A percentile compares a stretch with the other conserved stretches of the same genome.
phyloP scores from a whole-genome alignment of 1,140 invertebrate species.

The Hypsibius dujardini region DNA sequence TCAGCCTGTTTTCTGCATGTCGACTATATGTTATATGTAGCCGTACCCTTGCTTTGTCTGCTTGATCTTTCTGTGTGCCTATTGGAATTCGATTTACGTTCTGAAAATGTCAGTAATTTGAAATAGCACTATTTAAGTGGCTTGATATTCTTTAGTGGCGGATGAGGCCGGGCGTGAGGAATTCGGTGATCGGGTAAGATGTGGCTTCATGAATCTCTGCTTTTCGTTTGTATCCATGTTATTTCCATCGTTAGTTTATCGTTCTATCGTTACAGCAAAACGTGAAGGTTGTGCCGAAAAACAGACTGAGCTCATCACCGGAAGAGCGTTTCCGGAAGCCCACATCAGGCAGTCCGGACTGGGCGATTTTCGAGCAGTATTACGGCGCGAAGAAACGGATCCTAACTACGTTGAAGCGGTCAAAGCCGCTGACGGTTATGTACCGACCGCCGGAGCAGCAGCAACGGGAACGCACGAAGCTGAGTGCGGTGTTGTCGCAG shows the following conservation, averaged over 20 bases:
- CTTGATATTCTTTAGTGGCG: no score
- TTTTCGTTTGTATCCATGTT: not conserved
- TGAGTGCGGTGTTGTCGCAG: not conserved
- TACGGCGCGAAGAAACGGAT: constrained; percentile 11
- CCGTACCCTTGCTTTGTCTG: no score
- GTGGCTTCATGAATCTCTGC: not conserved
- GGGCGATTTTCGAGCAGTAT: constrained; percentile 10
- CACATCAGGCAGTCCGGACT: not conserved
- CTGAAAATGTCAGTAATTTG: no score
- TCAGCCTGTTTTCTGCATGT: no score
- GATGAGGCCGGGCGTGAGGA: no score
- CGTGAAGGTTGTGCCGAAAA: not conserved
- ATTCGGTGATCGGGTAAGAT: constrained; percentile 3
- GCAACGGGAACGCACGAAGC: no score
- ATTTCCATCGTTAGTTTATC: not conserved
- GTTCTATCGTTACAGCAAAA: not conserved
- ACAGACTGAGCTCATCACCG: not conserved
- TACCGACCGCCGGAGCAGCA: no score
- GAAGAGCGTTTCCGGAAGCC: constrained; percentile 1
- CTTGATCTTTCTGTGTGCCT: no score
- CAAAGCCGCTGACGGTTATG: not conserved
- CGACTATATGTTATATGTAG: no score
- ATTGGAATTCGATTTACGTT: no score
- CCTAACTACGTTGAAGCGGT: constrained; percentile 1
- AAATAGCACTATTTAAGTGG: no score